Conservation (phyloP, 2,888 invertebrate genomes). For the Clitarchus hookeri region DNA sequence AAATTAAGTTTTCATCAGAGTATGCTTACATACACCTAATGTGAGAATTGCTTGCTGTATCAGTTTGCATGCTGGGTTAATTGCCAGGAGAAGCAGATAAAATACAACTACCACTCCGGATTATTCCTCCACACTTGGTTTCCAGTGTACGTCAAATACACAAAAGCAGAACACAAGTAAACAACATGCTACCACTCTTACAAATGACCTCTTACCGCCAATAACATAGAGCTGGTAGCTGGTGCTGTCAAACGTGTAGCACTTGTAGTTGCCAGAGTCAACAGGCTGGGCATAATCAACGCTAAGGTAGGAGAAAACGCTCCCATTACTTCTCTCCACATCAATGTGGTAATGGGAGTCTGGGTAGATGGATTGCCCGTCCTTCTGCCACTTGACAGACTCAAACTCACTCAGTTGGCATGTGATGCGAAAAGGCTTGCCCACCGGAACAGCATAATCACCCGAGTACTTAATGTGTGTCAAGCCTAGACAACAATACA, state of each 20-base stretch:
- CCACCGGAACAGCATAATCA: constrained; percentile 44
- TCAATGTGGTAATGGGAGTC: constrained; percentile 31
- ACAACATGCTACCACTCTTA: neutral
- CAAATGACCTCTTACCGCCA: constrained; percentile 43
- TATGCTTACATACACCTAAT: no score
- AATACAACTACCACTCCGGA: neutral
- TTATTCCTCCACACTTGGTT: neutral
- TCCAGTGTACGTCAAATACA: neutral
- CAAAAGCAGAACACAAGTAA: neutral
- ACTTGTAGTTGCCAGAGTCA: constrained; percentile 45
- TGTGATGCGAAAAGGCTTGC: constrained; percentile 45
- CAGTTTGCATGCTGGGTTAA: neutral
- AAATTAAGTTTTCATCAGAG: no score
- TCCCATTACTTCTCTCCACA: constrained; percentile 27
- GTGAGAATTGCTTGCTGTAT: no score
- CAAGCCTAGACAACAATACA: constrained; percentile 18
- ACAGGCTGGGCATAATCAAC: constrained; percentile 41
- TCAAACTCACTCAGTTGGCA: constrained; percentile 44
- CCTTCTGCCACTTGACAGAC: constrained; percentile 45
- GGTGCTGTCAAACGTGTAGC: constrained; percentile 42
- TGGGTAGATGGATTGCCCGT: constrained; percentile 37
- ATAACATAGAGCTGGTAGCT: constrained; percentile 43
- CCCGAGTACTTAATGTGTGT: constrained; percentile 40
- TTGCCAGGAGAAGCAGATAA: neutral
- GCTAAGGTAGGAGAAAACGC: constrained; percentile 36